Conservation (phyloP, 2,888 invertebrate species). For the Chirona hameri region DNA sequence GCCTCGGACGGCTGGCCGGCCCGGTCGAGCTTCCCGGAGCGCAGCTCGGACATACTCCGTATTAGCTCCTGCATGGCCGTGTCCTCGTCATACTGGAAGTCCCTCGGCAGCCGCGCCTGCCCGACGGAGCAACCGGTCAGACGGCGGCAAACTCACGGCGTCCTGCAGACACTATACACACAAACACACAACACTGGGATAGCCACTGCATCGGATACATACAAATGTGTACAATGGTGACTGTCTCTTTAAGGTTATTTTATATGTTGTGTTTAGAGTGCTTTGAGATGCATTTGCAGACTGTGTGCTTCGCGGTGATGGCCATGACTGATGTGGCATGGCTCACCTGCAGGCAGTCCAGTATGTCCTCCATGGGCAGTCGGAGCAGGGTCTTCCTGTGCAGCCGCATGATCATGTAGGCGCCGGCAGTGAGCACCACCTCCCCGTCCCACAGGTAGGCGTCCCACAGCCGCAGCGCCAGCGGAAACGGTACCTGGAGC, state of each 20-base stretch:
- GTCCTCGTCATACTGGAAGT: constrained; percentile 91
- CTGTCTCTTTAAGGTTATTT: too few species aligned
- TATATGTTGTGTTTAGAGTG: too few species aligned
- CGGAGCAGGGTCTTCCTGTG: constrained; percentile 75
- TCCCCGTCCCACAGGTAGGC: constrained; percentile 94
- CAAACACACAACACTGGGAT: too few species aligned
- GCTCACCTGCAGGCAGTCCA: constrained; percentile 66
- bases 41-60: constrained; percentile 80
- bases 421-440: constrained; percentile 88
- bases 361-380: constrained; percentile 81
- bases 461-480: constrained; percentile 96
- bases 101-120: constrained; percentile 64
- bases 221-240: too few species aligned
- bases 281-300: too few species aligned
- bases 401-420: constrained; percentile 88
- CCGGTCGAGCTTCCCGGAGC: constrained; percentile 75
- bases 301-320: too few species aligned
- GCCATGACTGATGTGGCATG: too few species aligned
- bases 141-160: too few species aligned
- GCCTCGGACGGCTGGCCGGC: constrained; percentile 66
- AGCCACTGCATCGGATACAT: too few species aligned
- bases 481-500: constrained; percentile 77
- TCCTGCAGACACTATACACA: too few species aligned
- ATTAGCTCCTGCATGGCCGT: constrained; percentile 79
- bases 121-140: background rate